Conservation (phyloP, 1,140 invertebrate genomes). For the Drosophila auraria region DNA sequence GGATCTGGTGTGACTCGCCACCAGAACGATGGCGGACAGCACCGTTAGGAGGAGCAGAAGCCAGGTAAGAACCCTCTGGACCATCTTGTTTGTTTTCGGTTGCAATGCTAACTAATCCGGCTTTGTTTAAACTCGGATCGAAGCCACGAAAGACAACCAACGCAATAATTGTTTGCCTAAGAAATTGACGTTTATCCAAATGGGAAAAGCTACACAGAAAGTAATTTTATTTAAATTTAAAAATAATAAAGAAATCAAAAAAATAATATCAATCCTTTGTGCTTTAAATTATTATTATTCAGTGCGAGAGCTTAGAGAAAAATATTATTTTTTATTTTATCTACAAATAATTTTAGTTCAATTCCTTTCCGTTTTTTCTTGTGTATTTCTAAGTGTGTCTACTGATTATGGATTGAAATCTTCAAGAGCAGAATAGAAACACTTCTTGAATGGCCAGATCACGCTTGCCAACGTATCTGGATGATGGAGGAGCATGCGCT, state of each 20-base stretch:
- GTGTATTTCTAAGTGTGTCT: conserved; percentile 5
- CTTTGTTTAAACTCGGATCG: conserved; percentile 8
- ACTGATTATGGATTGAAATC: background rate
- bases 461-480: conserved; percentile 11
- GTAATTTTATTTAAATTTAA: background rate
- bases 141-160: conserved; percentile 10
- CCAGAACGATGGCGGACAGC: conserved; percentile 14
- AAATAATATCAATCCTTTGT: no score
- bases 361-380: no score
- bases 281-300: no score
- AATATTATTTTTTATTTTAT: no score
- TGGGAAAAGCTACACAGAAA: conserved; percentile 6
- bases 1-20: conserved; percentile 19
- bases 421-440: background rate
- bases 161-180: conserved; percentile 60
- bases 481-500: conserved; percentile 31
- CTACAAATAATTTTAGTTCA: no score
- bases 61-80: conserved; percentile 4
- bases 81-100: conserved; percentile 59
- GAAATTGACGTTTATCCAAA: conserved; percentile 44
- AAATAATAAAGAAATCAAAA: background rate
- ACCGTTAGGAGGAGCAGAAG: conserved; percentile 32
- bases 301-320: no score
- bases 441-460: conserved; percentile 15
- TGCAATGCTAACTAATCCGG: conserved; percentile 48